Evolutionary conservation across 2,797 vertebrate species (phyloP).

Genomic region (Lagodon rhomboides): DNA sequence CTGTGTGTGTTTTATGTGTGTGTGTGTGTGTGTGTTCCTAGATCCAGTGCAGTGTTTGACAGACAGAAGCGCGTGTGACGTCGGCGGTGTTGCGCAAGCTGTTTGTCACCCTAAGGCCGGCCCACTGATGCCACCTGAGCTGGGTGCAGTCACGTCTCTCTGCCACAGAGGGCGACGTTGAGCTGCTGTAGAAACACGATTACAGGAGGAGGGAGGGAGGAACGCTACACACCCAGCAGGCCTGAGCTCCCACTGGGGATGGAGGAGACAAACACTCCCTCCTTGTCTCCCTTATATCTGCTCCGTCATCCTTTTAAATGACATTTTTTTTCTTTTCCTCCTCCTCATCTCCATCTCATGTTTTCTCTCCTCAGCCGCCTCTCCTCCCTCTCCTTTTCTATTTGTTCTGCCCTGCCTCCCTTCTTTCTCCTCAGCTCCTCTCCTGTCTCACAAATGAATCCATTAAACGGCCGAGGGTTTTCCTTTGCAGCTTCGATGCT

Average conservation of each 20-base stretch:
- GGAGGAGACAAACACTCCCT: conserved; percentile 42
- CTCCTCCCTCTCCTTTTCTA: not conserved
- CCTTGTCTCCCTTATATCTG: conserved; percentile 27
- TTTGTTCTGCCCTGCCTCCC: conserved; percentile 1
- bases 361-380: not conserved
- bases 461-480: conserved; percentile 35
- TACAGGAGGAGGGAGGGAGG: not conserved
- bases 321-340: not conserved
- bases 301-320: conserved; percentile 47
- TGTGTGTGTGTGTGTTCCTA: conserved; percentile 33
- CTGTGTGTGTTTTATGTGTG: not conserved
- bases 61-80: conserved; percentile 56
- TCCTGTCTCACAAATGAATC: conserved; percentile 23
- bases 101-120: conserved; percentile 71
- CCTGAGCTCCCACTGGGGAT: conserved; percentile 39
- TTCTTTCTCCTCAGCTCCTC: not conserved
- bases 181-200: conserved; percentile 5
- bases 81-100: conserved; percentile 79
- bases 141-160: conserved; percentile 33
- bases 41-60: conserved; percentile 49
- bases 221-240: conserved; percentile 41
- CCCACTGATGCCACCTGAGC: conserved; percentile 54
- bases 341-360: not conserved
- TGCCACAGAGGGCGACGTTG: conserved; percentile 48
- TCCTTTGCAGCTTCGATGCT: conserved; percentile 6